phyloP scores from a whole-genome alignment of 2,888 invertebrate genomes.

The Plebejus melissa region DNA sequence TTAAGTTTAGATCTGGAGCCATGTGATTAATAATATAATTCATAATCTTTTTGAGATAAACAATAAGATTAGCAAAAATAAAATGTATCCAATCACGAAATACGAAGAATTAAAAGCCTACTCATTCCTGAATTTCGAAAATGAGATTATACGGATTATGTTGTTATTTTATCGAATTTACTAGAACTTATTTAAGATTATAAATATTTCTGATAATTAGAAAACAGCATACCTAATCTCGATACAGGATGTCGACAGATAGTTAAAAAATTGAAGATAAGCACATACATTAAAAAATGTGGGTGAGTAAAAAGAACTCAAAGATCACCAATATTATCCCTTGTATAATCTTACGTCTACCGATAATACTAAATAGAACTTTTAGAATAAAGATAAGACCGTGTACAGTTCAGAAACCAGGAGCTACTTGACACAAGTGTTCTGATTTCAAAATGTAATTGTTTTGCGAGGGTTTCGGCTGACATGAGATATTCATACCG shows the following conservation, averaged over 20 bases:
- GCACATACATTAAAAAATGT: background rate
- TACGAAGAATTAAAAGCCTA: background rate
- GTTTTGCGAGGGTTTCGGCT: background rate
- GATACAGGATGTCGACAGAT: background rate
- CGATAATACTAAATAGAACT: no score
- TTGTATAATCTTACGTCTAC: no score
- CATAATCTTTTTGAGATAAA: background rate
- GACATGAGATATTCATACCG: background rate
- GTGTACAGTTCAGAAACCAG: background rate
- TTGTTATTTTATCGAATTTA: background rate
- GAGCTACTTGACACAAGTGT: background rate
- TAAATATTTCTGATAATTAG: background rate
- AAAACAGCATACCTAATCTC: background rate
- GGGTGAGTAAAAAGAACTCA: background rate
- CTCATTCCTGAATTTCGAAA: background rate
- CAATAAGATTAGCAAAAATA: slow-evolving; percentile 3
- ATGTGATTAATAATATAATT: background rate
- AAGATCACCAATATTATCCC: background rate
- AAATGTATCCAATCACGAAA: background rate
- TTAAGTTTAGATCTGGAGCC: background rate
- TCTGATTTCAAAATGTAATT: background rate
- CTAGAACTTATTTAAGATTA: background rate
- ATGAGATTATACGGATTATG: background rate
- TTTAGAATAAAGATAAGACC: no score
- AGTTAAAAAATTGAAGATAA: background rate